Percentiles rank a stretch among this genome's conserved stretches.
phyloP scores from a whole-genome alignment of 2,797 vertebrate species.

The Hoplostethus atlanticus region DNA sequence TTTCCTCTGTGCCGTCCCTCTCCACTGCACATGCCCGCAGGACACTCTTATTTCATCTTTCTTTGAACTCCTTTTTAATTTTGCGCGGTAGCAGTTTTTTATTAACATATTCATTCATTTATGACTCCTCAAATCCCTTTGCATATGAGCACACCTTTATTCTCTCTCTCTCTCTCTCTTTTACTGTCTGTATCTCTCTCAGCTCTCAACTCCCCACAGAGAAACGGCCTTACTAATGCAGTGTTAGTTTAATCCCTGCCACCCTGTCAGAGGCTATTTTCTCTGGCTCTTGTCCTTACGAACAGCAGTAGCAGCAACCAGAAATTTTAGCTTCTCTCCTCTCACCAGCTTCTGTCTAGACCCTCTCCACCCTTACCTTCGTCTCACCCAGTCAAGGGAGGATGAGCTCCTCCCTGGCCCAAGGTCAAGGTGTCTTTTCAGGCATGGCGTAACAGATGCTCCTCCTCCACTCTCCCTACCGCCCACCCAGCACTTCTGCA shows the following conservation, averaged over 20 bases:
- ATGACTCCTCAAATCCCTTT: constrained; percentile 72
- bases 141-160: constrained; percentile 73
- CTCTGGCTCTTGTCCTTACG: constrained; percentile 41
- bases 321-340: constrained; percentile 40
- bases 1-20: constrained; percentile 67
- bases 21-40: constrained; percentile 70
- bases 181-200: constrained; percentile 18
- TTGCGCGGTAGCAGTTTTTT: constrained; percentile 73
- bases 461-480: constrained; percentile 40
- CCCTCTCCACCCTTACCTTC: constrained; percentile 6
- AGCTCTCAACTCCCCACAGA: constrained; percentile 50
- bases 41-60: constrained; percentile 75
- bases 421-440: constrained; percentile 69
- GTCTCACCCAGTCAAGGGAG: constrained; percentile 3
- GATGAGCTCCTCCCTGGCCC: constrained; percentile 35
- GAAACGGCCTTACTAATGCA: constrained; percentile 62
- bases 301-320: constrained; percentile 32
- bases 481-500: constrained; percentile 26
- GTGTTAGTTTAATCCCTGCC: constrained; percentile 79
- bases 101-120: constrained; percentile 83
- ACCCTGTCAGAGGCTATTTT: constrained; percentile 73
- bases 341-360: constrained; percentile 44
- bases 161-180: constrained; percentile 6
- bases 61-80: constrained; percentile 83
- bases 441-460: constrained; percentile 17